Evolutionary conservation across 2,797 vertebrate genomes (phyloP).

Genomic region (Babyrousa celebensis): DNA sequence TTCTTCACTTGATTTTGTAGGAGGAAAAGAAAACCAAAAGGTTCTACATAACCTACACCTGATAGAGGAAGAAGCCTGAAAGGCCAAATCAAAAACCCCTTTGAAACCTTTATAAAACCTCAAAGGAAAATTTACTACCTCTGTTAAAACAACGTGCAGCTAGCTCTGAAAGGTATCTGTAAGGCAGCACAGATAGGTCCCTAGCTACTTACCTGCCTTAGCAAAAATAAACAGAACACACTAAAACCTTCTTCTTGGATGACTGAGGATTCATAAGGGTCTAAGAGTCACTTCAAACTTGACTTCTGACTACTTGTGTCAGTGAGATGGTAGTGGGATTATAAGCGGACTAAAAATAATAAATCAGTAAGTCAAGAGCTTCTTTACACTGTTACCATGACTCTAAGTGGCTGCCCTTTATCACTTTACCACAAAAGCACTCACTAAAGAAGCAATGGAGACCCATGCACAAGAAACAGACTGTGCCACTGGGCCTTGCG

Average conservation of each 20-base stretch:
- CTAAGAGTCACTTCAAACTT: constrained; percentile 18
- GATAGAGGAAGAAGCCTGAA: not conserved
- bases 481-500: not conserved
- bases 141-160: not conserved
- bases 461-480: constrained; percentile 66
- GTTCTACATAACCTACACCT: not conserved
- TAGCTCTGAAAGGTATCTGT: not conserved
- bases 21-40: constrained; percentile 34
- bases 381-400: not conserved
- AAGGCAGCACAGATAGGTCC: constrained; percentile 5
- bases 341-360: not conserved
- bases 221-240: constrained; percentile 47
- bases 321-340: not conserved
- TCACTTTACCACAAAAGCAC: constrained; percentile 4
- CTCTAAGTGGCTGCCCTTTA: not conserved
- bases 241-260: not conserved
- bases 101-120: not conserved
- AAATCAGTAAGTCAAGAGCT: not conserved
- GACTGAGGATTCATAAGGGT: not conserved
- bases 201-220: constrained; percentile 20
- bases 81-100: not conserved
- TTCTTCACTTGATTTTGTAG: constrained; percentile 1
- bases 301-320: constrained; percentile 54
- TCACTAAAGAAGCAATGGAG: constrained; percentile 39
- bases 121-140: not conserved